Evolutionary conservation across 2,797 vertebrate species (phyloP).

Genomic region (Coccyzus lansbergi): DNA sequence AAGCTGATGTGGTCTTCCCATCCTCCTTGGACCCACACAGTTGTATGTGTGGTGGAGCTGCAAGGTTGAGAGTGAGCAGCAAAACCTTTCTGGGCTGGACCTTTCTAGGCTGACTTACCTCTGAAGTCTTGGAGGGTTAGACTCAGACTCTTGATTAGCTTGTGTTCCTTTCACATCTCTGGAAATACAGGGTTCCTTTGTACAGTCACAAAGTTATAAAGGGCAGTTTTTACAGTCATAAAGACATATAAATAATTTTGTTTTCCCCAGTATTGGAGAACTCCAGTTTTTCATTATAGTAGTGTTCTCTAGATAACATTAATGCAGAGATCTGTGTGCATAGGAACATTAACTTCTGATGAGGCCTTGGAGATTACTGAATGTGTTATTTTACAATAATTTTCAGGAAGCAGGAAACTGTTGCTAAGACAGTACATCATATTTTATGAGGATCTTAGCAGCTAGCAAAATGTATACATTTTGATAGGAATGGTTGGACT

Average conservation of each 20-base stretch:
- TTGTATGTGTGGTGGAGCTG: not conserved
- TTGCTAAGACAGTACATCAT: not conserved
- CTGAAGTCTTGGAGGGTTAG: not conserved
- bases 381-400: not conserved
- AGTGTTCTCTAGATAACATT: not conserved
- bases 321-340: not conserved
- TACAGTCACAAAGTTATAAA: not conserved
- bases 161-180: not conserved
- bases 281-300: not conserved
- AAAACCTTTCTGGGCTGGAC: not conserved
- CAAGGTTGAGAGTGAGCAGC: not conserved
- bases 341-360: not conserved
- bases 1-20: not conserved
- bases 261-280: not conserved
- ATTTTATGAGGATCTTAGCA: not conserved
- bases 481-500: too few species aligned
- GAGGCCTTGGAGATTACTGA: not conserved
- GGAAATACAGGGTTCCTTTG: not conserved
- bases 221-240: not conserved
- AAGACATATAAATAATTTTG: not conserved
- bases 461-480: not conserved
- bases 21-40: fast-evolving
- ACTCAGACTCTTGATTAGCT: not conserved
- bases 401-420: not conserved
- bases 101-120: not conserved